These are phyloP conservation scores for Drosophila mimica DNA, from an alignment of 2,888 invertebrate genomes.

Conservation along the genomic window DNA sequence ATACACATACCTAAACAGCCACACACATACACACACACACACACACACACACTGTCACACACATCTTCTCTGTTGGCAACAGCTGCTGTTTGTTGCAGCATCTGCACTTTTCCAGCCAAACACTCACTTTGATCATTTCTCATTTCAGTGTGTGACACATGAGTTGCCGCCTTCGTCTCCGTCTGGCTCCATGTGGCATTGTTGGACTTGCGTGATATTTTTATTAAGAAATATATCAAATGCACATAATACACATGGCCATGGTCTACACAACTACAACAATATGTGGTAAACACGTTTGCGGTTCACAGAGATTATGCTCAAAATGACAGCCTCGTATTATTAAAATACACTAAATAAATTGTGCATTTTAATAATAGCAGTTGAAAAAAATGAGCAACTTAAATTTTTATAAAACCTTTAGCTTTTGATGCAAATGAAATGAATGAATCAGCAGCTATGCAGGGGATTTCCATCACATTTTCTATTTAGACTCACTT, in stretches of 20 bases:
- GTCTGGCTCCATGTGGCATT: constrained; percentile 39
- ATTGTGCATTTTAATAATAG: constrained; percentile 2
- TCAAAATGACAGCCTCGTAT: constrained; percentile 45
- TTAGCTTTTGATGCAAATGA: no score
- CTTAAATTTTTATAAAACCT: not conserved
- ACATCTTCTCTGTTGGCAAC: constrained; percentile 22
- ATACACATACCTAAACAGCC: constrained; percentile 2
- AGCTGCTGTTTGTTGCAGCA: constrained; percentile 59
- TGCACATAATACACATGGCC: constrained; percentile 71
- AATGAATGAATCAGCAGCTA: not conserved
- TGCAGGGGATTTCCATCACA: no score
- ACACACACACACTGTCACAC: constrained; percentile 13
- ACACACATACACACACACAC: constrained; percentile 1
- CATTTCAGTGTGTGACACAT: constrained; percentile 69
- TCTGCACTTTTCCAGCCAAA: constrained; percentile 71
- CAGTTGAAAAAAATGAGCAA: not conserved
- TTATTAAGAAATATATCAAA: constrained; percentile 79
- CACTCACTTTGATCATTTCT: constrained; percentile 81
- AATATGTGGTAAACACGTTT: constrained; percentile 32
- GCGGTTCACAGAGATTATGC: constrained; percentile 26
- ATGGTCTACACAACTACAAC: constrained; percentile 14
- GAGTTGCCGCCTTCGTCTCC: constrained; percentile 34
- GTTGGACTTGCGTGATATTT: constrained; percentile 69
- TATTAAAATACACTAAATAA: constrained; percentile 25
- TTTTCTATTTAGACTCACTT: not conserved